Percentiles rank a stretch among this genome's conserved stretches.
phyloP scores from a whole-genome alignment of 2,797 vertebrate species.

The Darevskia mixta region DNA sequence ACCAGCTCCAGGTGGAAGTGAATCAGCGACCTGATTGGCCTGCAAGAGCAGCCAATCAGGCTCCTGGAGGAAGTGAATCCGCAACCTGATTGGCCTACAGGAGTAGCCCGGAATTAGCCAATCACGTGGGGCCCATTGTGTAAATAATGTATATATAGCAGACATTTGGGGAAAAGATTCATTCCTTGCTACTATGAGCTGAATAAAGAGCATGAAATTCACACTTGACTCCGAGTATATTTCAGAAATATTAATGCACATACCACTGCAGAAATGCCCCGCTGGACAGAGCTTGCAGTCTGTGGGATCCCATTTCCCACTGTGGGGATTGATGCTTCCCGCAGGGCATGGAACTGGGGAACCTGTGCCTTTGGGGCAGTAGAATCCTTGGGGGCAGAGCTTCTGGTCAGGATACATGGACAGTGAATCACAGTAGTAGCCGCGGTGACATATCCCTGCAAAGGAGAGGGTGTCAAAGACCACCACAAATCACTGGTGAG shows the following conservation, averaged over 20 bases:
- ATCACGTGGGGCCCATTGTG: no score
- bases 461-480: accelerated
- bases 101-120: no score
- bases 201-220: no score
- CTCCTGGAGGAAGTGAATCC: no score
- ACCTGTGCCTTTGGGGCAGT: conserved; percentile 82
- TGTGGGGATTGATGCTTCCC: conserved; percentile 81
- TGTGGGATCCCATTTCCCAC: conserved; percentile 76
- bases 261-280: conserved; percentile 83
- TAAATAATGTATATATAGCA: no score
- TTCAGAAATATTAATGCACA: background rate
- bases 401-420: conserved; percentile 81
- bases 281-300: conserved; percentile 84
- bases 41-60: no score
- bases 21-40: no score
- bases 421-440: conserved; percentile 84
- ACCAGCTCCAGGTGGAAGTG: no score
- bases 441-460: conserved; percentile 83
- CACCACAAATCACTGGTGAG: background rate
- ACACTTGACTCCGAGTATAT: no score
- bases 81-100: no score
- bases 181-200: no score
- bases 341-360: conserved; percentile 80
- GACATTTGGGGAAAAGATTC: no score
- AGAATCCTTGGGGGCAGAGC: conserved; percentile 85